Base-by-base conservation (phyloP, 2,113 vertebrate species). In the Tachuris rubrigastra region DNA sequence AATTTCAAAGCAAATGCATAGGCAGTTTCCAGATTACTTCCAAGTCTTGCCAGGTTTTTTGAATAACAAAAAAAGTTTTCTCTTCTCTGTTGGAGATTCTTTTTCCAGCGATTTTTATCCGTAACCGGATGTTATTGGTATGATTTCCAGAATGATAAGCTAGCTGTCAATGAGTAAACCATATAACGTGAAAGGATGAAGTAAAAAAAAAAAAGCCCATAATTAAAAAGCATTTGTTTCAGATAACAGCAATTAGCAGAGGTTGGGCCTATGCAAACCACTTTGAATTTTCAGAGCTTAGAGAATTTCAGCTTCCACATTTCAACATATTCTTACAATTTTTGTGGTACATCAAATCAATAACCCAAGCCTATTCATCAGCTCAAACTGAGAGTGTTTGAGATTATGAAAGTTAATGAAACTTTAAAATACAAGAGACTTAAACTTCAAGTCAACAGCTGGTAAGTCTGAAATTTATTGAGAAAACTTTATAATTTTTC, bases 91-190 rank as follows among this genome's bases (percentile, higher is more conserved):
- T 39, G 49, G 49, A 90, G 58, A 80, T 80, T 65, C 50, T 31
- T 71, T 89, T 90, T 81, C 78, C 46, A 72, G 37, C 69, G 31
- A 33, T 65, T 94, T 92, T 93, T 79, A 75, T 95, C 39, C 52
- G 91, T 82, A 85, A 96, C 23, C 53, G 94, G 62, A 89, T 60
- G 33, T 87, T 88, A 73, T 62, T 47, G 21, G 77, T 75, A 71
- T 39, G 55, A 77, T 87, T 94, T 96, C 68, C 55, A 82, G 67
- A 90, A 81, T 59, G n/a, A 87, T 93, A 90, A 95, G 31, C 8
- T 66, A 89, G 33, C 23, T 93, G 44, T 69, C 85, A 73, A 35
- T 24, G 33, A 90, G n/a, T 73, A 85, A 94, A 73, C 21, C 16
- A 87, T 23, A 53, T 56, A 94, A 87, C 27, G 55, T 10, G 5